Evolutionary conservation across 2,113 vertebrate genomes (phyloP).

Genomic region (Salvelinus alpinus): DNA sequence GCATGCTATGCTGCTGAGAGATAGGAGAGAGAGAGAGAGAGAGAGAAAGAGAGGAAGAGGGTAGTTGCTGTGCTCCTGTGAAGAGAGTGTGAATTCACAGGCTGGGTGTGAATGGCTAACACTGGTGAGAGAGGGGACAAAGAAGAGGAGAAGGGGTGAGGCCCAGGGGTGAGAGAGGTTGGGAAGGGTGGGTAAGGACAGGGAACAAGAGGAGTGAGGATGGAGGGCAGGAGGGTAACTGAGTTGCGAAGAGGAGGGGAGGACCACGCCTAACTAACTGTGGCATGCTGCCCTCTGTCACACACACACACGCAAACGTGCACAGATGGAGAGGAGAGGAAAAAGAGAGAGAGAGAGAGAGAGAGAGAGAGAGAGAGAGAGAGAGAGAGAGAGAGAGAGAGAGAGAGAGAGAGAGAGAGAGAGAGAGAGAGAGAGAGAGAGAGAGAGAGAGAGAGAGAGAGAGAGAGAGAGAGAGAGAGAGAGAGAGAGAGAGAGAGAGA

Average conservation of each 20-base stretch:
- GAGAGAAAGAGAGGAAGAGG: neutral
- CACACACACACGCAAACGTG: no score
- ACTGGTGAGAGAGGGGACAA: conserved; percentile 39
- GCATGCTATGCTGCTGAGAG: neutral
- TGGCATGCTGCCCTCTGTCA: no score
- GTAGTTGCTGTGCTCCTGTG: conserved; percentile 52
- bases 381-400: no score
- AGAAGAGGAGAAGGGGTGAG: conserved; percentile 2
- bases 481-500: fast-evolving
- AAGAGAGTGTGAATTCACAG: conserved; percentile 67
- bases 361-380: no score
- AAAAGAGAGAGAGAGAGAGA: no score
- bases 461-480: neutral
- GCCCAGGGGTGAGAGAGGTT: neutral
- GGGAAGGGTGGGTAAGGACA: neutral
- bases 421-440: no score
- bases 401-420: no score
- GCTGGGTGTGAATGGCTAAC: conserved; percentile 69
- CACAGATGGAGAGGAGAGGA: no score
- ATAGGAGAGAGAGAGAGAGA: neutral
- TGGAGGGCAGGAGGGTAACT: neutral
- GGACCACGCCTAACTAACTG: no score
- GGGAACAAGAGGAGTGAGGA: neutral
- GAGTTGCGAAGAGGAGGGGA: no score
- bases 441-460: fast-evolving